Base-by-base conservation (phyloP, 2,797 vertebrate species). In the Myotis daubentonii region DNA sequence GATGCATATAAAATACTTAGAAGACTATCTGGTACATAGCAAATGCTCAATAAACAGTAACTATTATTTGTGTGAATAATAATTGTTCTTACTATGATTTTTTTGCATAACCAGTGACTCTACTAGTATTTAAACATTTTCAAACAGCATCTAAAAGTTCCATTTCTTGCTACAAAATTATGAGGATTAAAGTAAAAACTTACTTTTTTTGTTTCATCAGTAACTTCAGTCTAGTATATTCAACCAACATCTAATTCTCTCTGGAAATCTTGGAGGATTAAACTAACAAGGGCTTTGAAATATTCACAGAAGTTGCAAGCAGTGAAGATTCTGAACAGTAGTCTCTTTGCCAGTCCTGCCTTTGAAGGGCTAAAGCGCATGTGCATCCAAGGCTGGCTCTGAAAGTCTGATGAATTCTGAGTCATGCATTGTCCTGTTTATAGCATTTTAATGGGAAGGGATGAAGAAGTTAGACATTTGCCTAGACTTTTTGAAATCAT, bases 401-500 rank as follows among this genome's bases (percentile, higher is more conserved):
- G 41, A 89, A 78, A 87, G 38, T n/a, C 79, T 57, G 68, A 28
- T 4, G 44, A 20, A 62, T 85, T 74, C 53, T 33, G 33, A 86
- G 78, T 70, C 71, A 2, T 57, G 17, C 2, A 0, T 83, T 71
- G 53, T 36, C 74, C 72, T 88, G 87, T 89, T 87, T 70, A 33
- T 95, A 15, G 25, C 19, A 33, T 89, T 93, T 93, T 74, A 90
- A 95, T 91, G 75, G 62, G 47, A 91, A 71, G 65, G 91, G 72
- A 82, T 92, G 93, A 95, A 96, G 76, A 68, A 89, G 76, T 38
- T 41, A 92, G 95, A 68, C 68, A 30, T 68, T 92, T 28, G 53
- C 94, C 68, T 80, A 93, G 85, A 88, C 51, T 96, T 96, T 88
- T 80, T 51, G 25, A 94, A 93, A 86, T 93, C 41, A 72, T 80